phyloP scores from a whole-genome alignment of 1,140 invertebrate species.

The Parasteatoda tepidariorum region DNA sequence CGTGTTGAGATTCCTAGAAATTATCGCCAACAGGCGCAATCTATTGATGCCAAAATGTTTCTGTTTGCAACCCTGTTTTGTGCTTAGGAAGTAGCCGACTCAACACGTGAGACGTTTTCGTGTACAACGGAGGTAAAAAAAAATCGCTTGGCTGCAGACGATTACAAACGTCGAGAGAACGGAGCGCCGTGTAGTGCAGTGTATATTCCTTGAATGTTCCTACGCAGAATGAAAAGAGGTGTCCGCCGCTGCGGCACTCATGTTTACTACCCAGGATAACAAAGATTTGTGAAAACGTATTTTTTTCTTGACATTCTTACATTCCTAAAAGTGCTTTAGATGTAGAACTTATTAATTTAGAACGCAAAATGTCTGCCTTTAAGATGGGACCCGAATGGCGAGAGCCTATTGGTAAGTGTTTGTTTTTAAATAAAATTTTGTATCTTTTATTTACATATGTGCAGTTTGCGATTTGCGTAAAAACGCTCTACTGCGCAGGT shows the following conservation, averaged over 20 bases:
- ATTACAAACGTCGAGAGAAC: background rate
- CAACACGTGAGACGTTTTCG: constrained; percentile 53
- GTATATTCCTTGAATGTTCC: background rate
- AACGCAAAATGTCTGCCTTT: constrained; percentile 35
- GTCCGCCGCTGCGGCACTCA: background rate
- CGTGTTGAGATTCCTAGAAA: background rate
- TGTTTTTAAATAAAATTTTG: background rate
- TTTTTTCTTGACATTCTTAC: background rate
- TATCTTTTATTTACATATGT: background rate
- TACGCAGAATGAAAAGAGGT: background rate
- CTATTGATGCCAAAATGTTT: background rate
- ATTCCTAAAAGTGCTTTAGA: background rate
- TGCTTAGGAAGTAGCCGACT: constrained; percentile 51
- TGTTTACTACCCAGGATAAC: constrained; percentile 25
- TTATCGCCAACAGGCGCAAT: background rate
- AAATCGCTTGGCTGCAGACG: constrained; percentile 22
- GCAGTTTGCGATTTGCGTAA: background rate
- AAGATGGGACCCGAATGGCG: constrained; percentile 54
- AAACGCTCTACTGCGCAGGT: constrained; percentile 1
- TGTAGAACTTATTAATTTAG: background rate
- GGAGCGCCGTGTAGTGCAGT: background rate
- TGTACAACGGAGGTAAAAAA: constrained; percentile 10
- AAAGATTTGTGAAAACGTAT: constrained; percentile 8
- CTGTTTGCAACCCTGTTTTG: constrained; percentile 8
- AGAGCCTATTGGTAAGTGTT: constrained; percentile 46